Percentiles rank a stretch among this genome's conserved stretches.
phyloP scores from a whole-genome alignment of 2,113 vertebrate species.

The Brevimyrus niger region DNA sequence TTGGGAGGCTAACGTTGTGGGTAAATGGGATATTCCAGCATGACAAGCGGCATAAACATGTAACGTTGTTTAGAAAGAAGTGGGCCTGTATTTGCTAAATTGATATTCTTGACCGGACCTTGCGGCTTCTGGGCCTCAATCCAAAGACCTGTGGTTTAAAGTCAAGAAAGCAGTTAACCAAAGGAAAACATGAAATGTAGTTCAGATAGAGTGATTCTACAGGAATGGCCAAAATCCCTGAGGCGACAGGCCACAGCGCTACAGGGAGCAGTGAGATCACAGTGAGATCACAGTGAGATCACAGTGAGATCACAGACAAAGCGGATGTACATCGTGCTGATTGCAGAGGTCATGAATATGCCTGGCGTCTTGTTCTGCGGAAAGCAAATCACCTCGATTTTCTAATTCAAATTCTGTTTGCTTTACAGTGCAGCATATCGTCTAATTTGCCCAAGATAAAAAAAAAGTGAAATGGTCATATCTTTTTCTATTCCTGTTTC shows the following conservation, averaged over 20 bases:
- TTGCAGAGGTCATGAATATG: background rate
- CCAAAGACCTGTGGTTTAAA: background rate
- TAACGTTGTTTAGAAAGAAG: background rate
- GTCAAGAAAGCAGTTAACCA: background rate
- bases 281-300: too few species aligned
- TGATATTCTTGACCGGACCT: background rate
- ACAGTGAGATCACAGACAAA: background rate
- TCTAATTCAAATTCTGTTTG: background rate
- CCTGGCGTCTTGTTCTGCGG: background rate
- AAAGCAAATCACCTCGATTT: background rate
- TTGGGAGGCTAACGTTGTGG: background rate
- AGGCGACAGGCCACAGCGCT: background rate
- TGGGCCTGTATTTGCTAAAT: background rate
- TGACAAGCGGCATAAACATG: background rate
- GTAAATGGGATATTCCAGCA: background rate
- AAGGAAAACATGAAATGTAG: background rate
- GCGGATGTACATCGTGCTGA: background rate
- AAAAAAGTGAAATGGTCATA: background rate
- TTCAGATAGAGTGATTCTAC: background rate
- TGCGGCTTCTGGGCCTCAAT: background rate
- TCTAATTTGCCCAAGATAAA: background rate
- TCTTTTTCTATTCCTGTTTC: background rate
- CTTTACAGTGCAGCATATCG: background rate
- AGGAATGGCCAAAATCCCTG: background rate
- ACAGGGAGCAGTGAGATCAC: background rate